Evolutionary conservation across 2,113 vertebrate species (phyloP).

Genomic region (Trinectes maculatus): DNA sequence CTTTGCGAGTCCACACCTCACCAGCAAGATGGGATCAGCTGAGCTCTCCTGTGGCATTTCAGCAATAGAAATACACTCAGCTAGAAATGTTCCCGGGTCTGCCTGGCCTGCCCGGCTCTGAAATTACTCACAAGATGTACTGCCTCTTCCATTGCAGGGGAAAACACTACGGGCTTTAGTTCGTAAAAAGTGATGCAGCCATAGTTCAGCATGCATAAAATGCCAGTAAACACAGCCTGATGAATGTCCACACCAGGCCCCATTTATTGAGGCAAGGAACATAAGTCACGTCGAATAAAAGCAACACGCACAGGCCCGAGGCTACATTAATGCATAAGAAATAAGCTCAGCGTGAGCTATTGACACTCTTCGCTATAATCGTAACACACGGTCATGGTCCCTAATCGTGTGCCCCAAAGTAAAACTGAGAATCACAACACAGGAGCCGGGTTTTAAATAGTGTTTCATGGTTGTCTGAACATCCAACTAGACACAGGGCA

Average conservation of each 20-base stretch:
- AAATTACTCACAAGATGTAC: constrained; percentile 61
- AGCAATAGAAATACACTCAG: constrained; percentile 41
- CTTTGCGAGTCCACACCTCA: constrained; percentile 42
- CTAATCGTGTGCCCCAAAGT: constrained; percentile 57
- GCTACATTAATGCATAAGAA: constrained; percentile 67
- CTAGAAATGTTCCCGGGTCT: constrained; percentile 29
- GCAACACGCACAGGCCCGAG: constrained; percentile 32
- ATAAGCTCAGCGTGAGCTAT: constrained; percentile 60
- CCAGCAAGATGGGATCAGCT: constrained; percentile 38
- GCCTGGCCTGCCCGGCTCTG: constrained; percentile 23
- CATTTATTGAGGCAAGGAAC: constrained; percentile 64
- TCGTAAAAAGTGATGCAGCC: constrained; percentile 62
- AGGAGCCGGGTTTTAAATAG: constrained; percentile 60
- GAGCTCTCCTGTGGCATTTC: constrained; percentile 53
- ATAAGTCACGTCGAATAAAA: constrained; percentile 76
- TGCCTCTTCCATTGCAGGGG: constrained; percentile 40
- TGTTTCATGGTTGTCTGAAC: constrained; percentile 66
- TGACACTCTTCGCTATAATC: constrained; percentile 57
- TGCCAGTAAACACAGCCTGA: constrained; percentile 67
- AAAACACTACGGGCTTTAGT: constrained; percentile 55
- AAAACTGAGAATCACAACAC: constrained; percentile 53
- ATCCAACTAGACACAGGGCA: constrained; percentile 39
- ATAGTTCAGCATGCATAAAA: constrained; percentile 66
- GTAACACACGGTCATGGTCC: constrained; percentile 50
- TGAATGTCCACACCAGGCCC: constrained; percentile 57